Base-by-base conservation (phyloP, 2,888 invertebrate species). In the Microctonus brassicae region DNA sequence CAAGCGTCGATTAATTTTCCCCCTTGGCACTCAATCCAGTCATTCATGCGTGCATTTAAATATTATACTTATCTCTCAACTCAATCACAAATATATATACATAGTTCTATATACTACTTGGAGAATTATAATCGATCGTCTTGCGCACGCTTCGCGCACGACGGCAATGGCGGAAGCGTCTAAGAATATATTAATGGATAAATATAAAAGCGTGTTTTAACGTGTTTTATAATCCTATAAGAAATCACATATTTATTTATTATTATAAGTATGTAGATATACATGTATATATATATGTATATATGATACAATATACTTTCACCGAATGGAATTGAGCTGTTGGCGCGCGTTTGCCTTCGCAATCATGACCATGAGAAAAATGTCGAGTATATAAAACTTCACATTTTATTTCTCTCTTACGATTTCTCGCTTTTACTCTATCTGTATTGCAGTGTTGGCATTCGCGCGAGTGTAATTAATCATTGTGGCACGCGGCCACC, bases 391-490 rank as follows among this genome's bases (percentile, higher is more conserved):
- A 42, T 52, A 53, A 26, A 33, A 29, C 53, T 63, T n/a, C 29
- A 67, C 68, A 34, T 34, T 34, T 34, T 20, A 34, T 34, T 34
- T 20, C 4, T 22, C 13, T 11, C 10, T 10, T 20, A 17, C 7
- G 5, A 20, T 60, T 10, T 13, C 34, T 60, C 34, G 60, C 20
- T 29, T 29, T 47, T n/a, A 6, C n/a, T 42, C 65, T 65, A 55
- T 36, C 64, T 63, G 53, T n/a, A n/a, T 52, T 26, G 71, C 75
- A 74, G 72, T 33, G 61, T 58, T 72, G 75, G 63, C 47, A 69
- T 69, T 71, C 75, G 79, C 78, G 78, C 77, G 78, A 78, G 77
- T 72, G 73, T 77, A 76, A 80, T 80, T 81, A 81, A 81, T 80
- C 80, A 79, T 69, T 73, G 52, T 73, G 77, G 77, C 77, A 76